Conservation (phyloP, 2,113 vertebrate species). For the Nipponia nippon region DNA sequence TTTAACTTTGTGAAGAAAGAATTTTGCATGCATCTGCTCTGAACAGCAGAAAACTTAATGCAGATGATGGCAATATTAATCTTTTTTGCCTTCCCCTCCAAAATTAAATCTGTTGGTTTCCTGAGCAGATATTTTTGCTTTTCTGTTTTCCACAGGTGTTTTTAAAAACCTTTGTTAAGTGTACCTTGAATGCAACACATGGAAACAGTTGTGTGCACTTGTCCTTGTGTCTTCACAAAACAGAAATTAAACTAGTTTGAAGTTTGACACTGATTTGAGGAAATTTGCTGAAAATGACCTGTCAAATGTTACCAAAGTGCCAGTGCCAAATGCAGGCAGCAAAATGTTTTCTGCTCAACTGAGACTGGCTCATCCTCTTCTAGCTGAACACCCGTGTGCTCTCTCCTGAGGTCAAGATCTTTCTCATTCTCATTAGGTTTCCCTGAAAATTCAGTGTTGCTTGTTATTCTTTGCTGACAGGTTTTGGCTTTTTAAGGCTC, state of each 20-base stretch:
- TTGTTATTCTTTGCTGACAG: neutral
- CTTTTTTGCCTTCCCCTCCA: neutral
- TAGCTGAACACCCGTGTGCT: neutral
- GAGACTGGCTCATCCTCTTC: neutral
- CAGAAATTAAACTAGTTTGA: neutral
- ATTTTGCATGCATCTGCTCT: fast-evolving
- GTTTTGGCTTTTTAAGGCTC: neutral
- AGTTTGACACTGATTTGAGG: neutral
- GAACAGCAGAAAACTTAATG: neutral
- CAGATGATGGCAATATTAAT: neutral
- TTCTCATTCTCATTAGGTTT: neutral
- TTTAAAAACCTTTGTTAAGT: neutral
- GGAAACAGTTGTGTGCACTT: neutral
- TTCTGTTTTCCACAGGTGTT: neutral
- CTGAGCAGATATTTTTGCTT: neutral
- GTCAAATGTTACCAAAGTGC: neutral
- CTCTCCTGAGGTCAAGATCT: neutral
- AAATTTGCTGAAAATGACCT: neutral
- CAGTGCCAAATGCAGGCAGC: neutral
- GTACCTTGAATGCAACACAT: neutral
- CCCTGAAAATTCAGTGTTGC: neutral
- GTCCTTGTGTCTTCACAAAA: neutral
- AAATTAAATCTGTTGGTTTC: neutral
- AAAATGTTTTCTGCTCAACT: neutral
- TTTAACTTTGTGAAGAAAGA: neutral